Base-by-base conservation (phyloP, 2,113 vertebrate species). In the Sinocyclocheilus maitianheensis region DNA sequence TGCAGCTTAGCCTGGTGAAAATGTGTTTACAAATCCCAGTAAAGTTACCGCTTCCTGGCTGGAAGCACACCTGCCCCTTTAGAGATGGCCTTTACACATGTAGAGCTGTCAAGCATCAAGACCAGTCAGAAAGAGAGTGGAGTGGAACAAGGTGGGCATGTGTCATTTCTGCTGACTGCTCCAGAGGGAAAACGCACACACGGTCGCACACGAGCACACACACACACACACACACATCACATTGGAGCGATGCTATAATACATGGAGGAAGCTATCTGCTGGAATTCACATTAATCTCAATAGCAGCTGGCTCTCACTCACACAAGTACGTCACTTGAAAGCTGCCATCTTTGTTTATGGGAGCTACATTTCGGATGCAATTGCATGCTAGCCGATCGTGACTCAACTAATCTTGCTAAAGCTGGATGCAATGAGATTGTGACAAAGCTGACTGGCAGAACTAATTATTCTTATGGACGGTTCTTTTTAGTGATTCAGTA, bases 1-100 rank as follows among this genome's bases (percentile, higher is more conserved):
- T 37, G 77, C 53, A 69, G 62, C 60, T 78, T 65, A 40, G 43
- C 20, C 40, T 62, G 77, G 63, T 60, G 65, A 69, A 55, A 72
- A 53, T 81, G 34, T 86, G 84, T 86, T 86, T 81, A 86, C 77
- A 86, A 58, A 51, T 86, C 79, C 79, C 79, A 46, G 43, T 81
- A 67, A 81, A 81, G 79, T 81, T 40, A 2, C 79, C 14, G 2
- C 79, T 81, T 48, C 20, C 79, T 48, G 79, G n/a, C 84, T 81
- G 18, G 10, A 74, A 84, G 43, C 63, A 86, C 48, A 72, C 63
- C 84, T 71, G 65, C 63, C 51, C 60, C 84, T 81, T 78, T 81
- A 79, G 77, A 81, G 55, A 72, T 81, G 83, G 5, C 55, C 65
- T 74, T 72, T 84, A 80, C 30, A 78, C 77, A 65, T 80, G 71